Conservation (phyloP, 2,797 vertebrate genomes). For the Molossus molossus region DNA sequence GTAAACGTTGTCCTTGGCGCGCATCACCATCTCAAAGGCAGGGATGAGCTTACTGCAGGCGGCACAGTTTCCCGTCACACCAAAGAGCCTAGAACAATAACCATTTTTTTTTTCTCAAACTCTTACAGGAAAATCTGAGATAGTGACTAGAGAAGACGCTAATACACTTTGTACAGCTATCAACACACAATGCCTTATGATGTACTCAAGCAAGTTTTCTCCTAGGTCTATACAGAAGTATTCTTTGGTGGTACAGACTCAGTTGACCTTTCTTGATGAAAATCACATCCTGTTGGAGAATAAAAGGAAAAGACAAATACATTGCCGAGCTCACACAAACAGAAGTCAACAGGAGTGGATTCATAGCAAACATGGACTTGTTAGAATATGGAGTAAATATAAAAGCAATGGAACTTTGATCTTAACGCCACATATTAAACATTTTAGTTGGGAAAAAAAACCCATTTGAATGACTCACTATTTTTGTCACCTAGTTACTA, state of each 20-base stretch:
- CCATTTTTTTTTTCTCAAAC: conserved; percentile 45
- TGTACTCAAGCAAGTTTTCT: conserved; percentile 28
- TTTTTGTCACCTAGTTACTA: conserved; percentile 88
- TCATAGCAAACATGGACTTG: conserved; percentile 65
- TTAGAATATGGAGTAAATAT: conserved; percentile 71
- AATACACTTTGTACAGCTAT: neutral
- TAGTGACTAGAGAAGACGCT: neutral
- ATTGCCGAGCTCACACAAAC: conserved; percentile 77
- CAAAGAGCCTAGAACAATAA: conserved; percentile 94
- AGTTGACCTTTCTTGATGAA: conserved; percentile 82
- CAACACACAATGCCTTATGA: neutral
- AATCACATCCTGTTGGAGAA: conserved; percentile 82
- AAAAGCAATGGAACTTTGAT: conserved; percentile 85
- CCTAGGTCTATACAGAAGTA: neutral
- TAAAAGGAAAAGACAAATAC: conserved; percentile 83
- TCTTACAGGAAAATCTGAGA: neutral
- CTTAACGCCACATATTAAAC: conserved; percentile 83
- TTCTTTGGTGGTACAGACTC: neutral
- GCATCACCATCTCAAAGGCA: conserved; percentile 99
- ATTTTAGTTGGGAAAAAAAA: conserved; percentile 85
- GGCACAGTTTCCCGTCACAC: conserved; percentile 98
- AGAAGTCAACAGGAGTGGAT: conserved; percentile 82
- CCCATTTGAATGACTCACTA: conserved; percentile 86
- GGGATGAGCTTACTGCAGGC: conserved; percentile 99
- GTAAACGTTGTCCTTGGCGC: conserved; percentile 99